phyloP scores from a whole-genome alignment of 2,888 invertebrate species.

The Timema podura region DNA sequence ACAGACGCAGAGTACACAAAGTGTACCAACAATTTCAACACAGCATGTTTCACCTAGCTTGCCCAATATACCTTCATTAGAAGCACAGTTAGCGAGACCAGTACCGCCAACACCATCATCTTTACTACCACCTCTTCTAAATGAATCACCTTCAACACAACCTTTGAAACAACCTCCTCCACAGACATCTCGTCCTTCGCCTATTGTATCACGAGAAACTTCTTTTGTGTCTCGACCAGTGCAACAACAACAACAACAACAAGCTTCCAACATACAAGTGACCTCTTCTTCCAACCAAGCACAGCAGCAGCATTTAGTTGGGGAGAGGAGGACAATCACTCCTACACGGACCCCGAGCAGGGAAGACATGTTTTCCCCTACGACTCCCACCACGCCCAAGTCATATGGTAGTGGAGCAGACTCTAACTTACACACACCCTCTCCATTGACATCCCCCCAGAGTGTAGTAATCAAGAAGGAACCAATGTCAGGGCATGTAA shows the following conservation, averaged over 20 bases:
- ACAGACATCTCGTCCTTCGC: background rate
- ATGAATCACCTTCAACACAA: conserved; percentile 41
- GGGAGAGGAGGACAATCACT: conserved; percentile 11
- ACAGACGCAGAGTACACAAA: conserved; percentile 41
- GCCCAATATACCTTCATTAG: conserved; percentile 67
- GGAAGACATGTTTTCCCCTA: conserved; percentile 28
- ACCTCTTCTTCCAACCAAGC: conserved; percentile 29
- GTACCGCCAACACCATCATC: conserved; percentile 57
- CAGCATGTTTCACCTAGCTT: conserved; percentile 52
- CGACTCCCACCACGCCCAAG: conserved; percentile 23
- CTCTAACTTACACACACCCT: conserved; percentile 22
- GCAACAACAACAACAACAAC: conserved; percentile 21
- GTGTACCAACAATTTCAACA: conserved; percentile 42
- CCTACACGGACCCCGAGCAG: conserved; percentile 26
- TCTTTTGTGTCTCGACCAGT: conserved; percentile 22
- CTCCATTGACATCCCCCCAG: conserved; percentile 40
- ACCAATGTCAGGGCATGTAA: background rate
- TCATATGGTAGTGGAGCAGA: conserved; percentile 21
- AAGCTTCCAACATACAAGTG: conserved; percentile 24
- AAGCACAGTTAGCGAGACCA: conserved; percentile 72
- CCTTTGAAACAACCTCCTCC: conserved; percentile 22
- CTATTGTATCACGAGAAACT: conserved; percentile 6
- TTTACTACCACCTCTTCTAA: conserved; percentile 50
- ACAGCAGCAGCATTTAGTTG: background rate
- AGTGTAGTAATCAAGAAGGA: conserved; percentile 17